A percentile compares a stretch with the other conserved stretches of the same genome.
Conservation (phyloP, 2,113 vertebrate species). For the Oostethus manadensis region DNA sequence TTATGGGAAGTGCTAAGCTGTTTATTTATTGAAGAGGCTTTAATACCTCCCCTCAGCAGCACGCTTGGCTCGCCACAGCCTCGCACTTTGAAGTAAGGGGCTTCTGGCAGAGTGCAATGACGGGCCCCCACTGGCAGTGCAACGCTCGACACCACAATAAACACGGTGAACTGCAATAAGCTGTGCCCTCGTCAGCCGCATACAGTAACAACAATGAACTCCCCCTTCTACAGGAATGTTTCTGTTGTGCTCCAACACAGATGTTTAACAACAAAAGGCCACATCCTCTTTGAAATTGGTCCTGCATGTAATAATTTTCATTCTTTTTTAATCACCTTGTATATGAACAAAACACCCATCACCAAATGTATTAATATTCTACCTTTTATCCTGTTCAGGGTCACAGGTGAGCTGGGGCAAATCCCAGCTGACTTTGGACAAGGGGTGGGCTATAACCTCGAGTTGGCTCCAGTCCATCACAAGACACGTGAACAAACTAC, state of each 20-base stretch:
- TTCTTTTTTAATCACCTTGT: neutral
- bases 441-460: too few species aligned
- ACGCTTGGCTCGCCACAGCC: slow-evolving; percentile 35
- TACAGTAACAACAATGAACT: slow-evolving; percentile 19
- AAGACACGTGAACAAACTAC: too few species aligned
- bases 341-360: neutral
- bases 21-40: slow-evolving; percentile 72
- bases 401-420: neutral
- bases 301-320: neutral
- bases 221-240: slow-evolving; percentile 2
- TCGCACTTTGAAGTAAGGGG: slow-evolving; percentile 46
- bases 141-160: slow-evolving; percentile 16
- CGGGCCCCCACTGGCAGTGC: slow-evolving; percentile 39
- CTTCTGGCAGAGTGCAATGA: slow-evolving; percentile 35
- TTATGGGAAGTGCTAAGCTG: slow-evolving; percentile 63
- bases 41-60: slow-evolving; percentile 49
- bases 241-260: slow-evolving; percentile 13
- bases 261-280: slow-evolving; percentile 9
- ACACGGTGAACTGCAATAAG: slow-evolving; percentile 38
- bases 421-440: too few species aligned
- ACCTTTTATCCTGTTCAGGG: neutral
- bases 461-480: too few species aligned
- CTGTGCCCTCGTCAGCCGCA: slow-evolving; percentile 34
- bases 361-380: neutral
- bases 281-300: slow-evolving; percentile 4